Base-by-base conservation (phyloP, 2,888 invertebrate species). In the Andrena chrysosceles region DNA sequence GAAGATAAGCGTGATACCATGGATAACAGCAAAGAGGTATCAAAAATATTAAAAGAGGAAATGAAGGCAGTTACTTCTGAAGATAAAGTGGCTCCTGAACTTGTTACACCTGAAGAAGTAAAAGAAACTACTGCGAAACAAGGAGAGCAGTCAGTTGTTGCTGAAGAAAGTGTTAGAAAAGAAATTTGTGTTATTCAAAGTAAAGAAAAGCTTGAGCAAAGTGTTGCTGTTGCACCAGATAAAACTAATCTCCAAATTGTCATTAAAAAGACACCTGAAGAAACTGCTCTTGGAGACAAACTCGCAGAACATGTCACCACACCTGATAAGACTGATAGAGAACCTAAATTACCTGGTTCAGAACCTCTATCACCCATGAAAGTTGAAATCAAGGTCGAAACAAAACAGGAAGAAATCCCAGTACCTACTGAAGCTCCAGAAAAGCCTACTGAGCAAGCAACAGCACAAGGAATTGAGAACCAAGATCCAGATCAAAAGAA, bases 311-410 rank as follows among this genome's bases (percentile, higher is more conserved):
- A 23, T 35, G 6, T 42, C 1, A 1, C 20, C 4, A n/a, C 13
- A 20, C 2, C 33, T 8, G 26, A 26, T 13, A 23, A 93, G 64
- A 56, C 16, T 8, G 35, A 85, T 63, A 59, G 87, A 7, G 48
- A 63, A 72, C 26, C 84, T 77, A 71, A 62, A 77, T 78, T 66
- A 71, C 83, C 92, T 66, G 90, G 90, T 62, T 74, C 86, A 26
- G 48, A 78, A 8, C 7, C 33, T 56, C 2, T 8, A 7, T 3
- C 67, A 8, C 0, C 16, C 2, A 2, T 13, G 1, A 48, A 59
- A 31, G 16, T 52, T 29, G 35, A 70, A 56, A 31, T 7, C 13
- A 20, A 56, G 20, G 0, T 33, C 0, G 48, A 42, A 8, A 10
- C 29, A 63, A 33, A n/a, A 78, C 52, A 88, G 81, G 70, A 89